Percentiles rank a stretch among this genome's conserved stretches.
These are phyloP conservation scores for Cydia pomonella DNA, from an alignment of 1,140 invertebrate genomes.

Conservation along the genomic window DNA sequence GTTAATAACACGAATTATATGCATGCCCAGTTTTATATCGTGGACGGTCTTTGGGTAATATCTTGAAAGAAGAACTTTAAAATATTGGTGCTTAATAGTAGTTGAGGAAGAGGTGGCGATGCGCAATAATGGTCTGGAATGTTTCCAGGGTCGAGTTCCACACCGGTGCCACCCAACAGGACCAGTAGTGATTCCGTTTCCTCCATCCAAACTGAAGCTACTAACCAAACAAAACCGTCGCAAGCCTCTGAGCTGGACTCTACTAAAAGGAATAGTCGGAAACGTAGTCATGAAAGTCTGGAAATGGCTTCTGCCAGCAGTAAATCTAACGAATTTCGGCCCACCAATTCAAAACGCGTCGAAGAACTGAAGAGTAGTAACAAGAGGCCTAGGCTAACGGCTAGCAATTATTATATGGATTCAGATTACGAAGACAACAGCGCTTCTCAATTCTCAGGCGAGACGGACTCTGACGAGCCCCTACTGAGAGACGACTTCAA, in stretches of 20 bases:
- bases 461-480: slow-evolving; percentile 69
- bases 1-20: too few relatives aligned
- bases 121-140: background rate
- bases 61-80: too few relatives aligned
- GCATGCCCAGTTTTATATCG: too few relatives aligned
- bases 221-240: slow-evolving; percentile 55
- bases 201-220: slow-evolving; percentile 70
- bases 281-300: slow-evolving; percentile 58
- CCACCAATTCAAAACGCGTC: slow-evolving; percentile 56
- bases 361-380: slow-evolving; percentile 55
- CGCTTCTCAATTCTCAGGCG: slow-evolving; percentile 53
- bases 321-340: slow-evolving; percentile 50
- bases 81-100: too few relatives aligned
- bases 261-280: slow-evolving; percentile 45
- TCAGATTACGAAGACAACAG: slow-evolving; percentile 68
- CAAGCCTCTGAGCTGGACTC: slow-evolving; percentile 44
- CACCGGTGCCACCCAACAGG: slow-evolving; percentile 59
- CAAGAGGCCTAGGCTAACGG: slow-evolving; percentile 49
- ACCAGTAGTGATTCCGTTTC: slow-evolving; percentile 76
- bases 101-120: too few relatives aligned
- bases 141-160: slow-evolving; percentile 62
- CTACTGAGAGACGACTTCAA: slow-evolving; percentile 48
- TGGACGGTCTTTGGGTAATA: too few relatives aligned
- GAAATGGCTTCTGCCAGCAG: slow-evolving; percentile 58
- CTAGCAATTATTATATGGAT: slow-evolving; percentile 48